phyloP scores from a whole-genome alignment of 2,797 vertebrate species.

The Etheostoma perlongum region DNA sequence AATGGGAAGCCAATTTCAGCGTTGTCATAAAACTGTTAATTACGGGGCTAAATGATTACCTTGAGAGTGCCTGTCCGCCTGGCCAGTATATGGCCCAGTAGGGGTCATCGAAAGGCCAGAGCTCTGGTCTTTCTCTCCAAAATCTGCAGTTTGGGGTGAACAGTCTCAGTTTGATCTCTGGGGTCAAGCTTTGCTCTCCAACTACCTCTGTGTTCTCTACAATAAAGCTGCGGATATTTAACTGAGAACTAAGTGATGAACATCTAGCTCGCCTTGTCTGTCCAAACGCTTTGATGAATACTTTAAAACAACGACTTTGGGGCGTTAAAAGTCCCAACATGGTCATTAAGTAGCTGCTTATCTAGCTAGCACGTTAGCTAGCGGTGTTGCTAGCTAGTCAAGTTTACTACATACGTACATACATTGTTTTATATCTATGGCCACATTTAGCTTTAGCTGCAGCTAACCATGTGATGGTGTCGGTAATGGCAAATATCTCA shows the following conservation, averaged over 20 bases:
- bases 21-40: background rate
- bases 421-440: too few species aligned
- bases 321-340: conserved; percentile 17
- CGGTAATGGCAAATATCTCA: background rate
- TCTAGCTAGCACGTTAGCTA: background rate
- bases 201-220: conserved; percentile 90
- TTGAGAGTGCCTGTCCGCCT: conserved; percentile 93
- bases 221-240: conserved; percentile 84
- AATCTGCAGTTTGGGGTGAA: conserved; percentile 92
- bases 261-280: background rate
- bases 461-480: too few species aligned
- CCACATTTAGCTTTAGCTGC: too few species aligned
- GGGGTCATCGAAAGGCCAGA: conserved; percentile 93
- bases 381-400: background rate
- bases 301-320: background rate
- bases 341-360: background rate
- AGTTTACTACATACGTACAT: background rate
- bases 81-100: conserved; percentile 99
- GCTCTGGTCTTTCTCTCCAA: conserved; percentile 90
- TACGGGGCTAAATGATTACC: conserved; percentile 72
- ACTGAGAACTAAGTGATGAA: background rate
- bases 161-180: conserved; percentile 91
- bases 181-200: conserved; percentile 87
- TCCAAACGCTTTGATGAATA: accelerated
- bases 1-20: too few species aligned